A percentile compares a stretch with the other conserved stretches of the same genome.
phyloP scores from a whole-genome alignment of 1,140 invertebrate genomes.

The Drosophila subpulchrella region DNA sequence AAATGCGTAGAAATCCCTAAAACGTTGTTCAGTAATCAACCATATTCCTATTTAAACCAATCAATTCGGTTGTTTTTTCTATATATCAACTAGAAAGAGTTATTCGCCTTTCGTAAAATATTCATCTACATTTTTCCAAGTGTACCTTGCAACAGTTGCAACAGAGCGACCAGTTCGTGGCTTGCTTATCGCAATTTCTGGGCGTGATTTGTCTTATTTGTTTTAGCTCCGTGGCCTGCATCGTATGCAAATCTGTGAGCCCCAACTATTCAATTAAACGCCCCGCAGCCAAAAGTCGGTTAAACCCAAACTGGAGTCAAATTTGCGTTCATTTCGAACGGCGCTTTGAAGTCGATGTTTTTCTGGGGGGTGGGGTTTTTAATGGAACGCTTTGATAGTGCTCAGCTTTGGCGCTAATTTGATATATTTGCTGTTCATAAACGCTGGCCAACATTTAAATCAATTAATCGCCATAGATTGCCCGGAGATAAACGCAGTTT shows the following conservation, averaged over 20 bases:
- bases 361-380: conserved; percentile 14
- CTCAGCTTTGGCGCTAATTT: conserved; percentile 69
- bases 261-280: conserved; percentile 80
- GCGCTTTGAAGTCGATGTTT: conserved; percentile 62
- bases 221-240: conserved; percentile 24
- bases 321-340: conserved; percentile 38
- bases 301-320: conserved; percentile 39
- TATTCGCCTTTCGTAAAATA: too few species aligned
- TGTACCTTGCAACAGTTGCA: conserved; percentile 23
- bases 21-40: too few species aligned
- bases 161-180: conserved; percentile 36
- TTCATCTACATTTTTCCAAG: neutral
- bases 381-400: conserved; percentile 46
- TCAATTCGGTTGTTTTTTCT: too few species aligned
- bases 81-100: too few species aligned
- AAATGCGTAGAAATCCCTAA: too few species aligned
- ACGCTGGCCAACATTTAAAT: conserved; percentile 65
- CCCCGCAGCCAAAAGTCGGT: conserved; percentile 65
- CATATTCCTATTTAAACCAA: too few species aligned
- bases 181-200: conserved; percentile 60
- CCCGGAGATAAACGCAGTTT: conserved; percentile 2
- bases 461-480: conserved; percentile 63
- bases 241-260: conserved; percentile 63
- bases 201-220: conserved; percentile 74
- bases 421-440: conserved; percentile 74